These are phyloP conservation scores for Porites evermanni DNA, from an alignment of 92 coral and sea anemone genomes.

Conservation along the genomic window DNA sequence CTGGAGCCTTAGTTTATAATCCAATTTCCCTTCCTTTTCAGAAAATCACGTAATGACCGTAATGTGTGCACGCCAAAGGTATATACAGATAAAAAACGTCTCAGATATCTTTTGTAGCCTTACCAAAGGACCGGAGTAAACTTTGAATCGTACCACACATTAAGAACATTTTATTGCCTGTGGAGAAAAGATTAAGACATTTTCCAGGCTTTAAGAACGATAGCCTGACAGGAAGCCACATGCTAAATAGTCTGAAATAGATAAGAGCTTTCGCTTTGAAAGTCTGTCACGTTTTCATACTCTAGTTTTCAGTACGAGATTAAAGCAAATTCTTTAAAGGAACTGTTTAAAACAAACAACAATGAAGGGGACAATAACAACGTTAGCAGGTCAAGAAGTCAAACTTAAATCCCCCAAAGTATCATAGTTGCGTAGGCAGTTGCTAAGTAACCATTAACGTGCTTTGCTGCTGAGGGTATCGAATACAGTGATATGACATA, in stretches of 20 bases:
- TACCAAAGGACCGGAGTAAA: no score
- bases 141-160: no score
- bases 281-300: background rate
- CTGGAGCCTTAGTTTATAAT: no score
- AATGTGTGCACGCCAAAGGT: no score
- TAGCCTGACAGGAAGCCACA: slow-evolving; percentile 15
- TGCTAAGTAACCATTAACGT: background rate
- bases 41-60: no score
- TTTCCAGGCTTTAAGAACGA: background rate
- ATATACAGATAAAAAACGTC: no score
- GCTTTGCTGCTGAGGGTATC: background rate
- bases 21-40: no score
- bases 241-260: slow-evolving; percentile 5
- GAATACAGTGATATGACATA: slow-evolving; percentile 14
- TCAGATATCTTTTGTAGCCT: no score
- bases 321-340: background rate
- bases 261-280: background rate
- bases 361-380: background rate
- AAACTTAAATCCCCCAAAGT: background rate
- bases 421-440: background rate
- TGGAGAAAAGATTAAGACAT: background rate
- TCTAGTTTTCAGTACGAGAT: slow-evolving; percentile 14
- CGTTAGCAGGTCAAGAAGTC: slow-evolving; percentile 29
- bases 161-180: no score
- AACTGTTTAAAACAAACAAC: slow-evolving; percentile 16